These are phyloP conservation scores for Labia minor DNA, from an alignment of 2,888 invertebrate genomes.

Conservation along the genomic window DNA sequence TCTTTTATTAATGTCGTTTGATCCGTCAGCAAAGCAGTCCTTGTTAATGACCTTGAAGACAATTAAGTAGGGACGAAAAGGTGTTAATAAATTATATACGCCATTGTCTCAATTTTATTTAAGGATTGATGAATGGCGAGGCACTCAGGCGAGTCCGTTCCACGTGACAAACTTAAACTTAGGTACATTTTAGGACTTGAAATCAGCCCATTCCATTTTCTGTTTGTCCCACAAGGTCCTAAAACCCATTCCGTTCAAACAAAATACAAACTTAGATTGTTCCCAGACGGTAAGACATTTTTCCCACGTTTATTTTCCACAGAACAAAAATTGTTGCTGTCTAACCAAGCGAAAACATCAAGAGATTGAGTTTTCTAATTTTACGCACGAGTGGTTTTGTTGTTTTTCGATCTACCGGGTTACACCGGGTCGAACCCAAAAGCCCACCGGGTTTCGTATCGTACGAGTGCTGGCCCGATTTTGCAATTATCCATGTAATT, in stretches of 20 bases:
- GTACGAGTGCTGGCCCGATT: not conserved
- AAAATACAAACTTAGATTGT: not conserved
- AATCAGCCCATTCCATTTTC: not conserved
- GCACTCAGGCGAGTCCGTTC: not conserved
- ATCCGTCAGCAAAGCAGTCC: too few relatives aligned
- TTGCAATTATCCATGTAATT: not conserved
- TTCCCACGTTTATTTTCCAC: not conserved
- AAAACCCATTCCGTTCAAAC: not conserved
- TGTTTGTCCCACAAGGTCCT: too few relatives aligned
- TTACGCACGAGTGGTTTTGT: not conserved
- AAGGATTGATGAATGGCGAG: not conserved
- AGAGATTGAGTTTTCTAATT: not conserved
- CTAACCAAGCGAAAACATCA: not conserved
- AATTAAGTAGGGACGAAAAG: not conserved
- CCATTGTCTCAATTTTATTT: not conserved
- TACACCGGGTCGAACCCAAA: not conserved
- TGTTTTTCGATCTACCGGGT: not conserved
- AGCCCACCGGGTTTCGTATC: not conserved
- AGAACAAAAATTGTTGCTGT: not conserved
- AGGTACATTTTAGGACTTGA: not conserved
- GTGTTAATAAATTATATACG: not conserved
- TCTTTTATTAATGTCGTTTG: too few relatives aligned
- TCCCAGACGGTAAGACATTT: not conserved
- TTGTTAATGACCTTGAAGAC: not conserved
- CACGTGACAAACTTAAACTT: not conserved